These are phyloP conservation scores for Sinopyrophorus schimmeli DNA, from an alignment of 2,888 invertebrate species.

Conservation along the genomic window DNA sequence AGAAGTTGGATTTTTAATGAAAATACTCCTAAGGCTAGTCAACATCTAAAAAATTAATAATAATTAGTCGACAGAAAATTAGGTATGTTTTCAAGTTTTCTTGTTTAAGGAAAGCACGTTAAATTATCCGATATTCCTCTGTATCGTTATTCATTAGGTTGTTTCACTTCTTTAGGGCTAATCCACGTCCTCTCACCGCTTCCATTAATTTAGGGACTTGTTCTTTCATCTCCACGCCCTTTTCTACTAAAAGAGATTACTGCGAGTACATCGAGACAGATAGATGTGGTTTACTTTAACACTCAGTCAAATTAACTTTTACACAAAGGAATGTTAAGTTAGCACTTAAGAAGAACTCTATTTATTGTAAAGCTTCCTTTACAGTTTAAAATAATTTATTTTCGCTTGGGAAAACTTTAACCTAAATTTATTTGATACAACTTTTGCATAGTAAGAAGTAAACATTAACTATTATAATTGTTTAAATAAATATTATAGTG, in stretches of 20 bases:
- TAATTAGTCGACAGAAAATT: conserved; percentile 3
- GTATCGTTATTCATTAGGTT: conserved; percentile 15
- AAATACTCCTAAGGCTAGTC: conserved; percentile 9
- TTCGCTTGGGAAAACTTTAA: neutral
- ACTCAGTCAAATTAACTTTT: conserved; percentile 24
- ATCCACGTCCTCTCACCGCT: conserved; percentile 19
- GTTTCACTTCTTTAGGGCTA: conserved; percentile 18
- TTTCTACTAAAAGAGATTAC: conserved; percentile 19
- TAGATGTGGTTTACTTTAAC: conserved; percentile 19
- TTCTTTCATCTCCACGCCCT: conserved; percentile 24
- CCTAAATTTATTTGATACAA: too few relatives aligned
- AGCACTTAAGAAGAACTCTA: neutral
- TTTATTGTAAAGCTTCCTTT: neutral
- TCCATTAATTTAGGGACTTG: conserved; percentile 19
- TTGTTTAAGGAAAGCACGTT: conserved; percentile 10
- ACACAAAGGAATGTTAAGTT: conserved; percentile 1
- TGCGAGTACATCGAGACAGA: conserved; percentile 14
- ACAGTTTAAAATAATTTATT: conserved; percentile 1
- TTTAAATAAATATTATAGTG: too few relatives aligned
- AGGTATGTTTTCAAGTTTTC: conserved; percentile 1
- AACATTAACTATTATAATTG: too few relatives aligned
- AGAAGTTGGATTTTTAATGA: conserved; percentile 6
- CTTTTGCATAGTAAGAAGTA: too few relatives aligned
- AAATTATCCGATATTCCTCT: conserved; percentile 13
- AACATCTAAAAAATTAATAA: neutral